Evolutionary conservation across 2,113 vertebrate genomes (phyloP), one percentile per base, ranked within the genome.

Genomic region (Lutjanus erythropterus): DNA sequence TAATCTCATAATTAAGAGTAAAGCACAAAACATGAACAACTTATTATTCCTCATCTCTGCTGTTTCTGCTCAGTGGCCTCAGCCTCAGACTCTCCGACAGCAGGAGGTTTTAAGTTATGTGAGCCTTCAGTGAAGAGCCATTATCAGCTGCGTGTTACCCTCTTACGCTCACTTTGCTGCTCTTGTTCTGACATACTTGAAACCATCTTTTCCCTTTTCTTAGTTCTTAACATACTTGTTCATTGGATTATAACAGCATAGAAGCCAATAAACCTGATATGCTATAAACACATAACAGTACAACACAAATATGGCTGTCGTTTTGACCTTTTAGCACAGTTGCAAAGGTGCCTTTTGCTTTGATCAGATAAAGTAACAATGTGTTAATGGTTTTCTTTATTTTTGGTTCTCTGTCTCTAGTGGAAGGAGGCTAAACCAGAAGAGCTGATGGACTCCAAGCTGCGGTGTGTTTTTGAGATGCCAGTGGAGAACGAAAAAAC

Each of bases 351-450:
- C 3, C 9, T 58, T 58, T 42, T 55, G 5, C 1, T 6, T 27
- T 69, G 3, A 42, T 75, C 2, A 21, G 21, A 31, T 56, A 23
- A 44, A 41, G 4, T 3, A 9, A 16, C 7, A 5, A 47, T 47
- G 1, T 29, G 7, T 56, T n/a, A 6, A 18, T 14, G 7, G 44
- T 56, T 9, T 29, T 44, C 11, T 52, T 55, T 33, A 3, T 53
- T 47, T 78, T 19, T 75, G 19, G 29, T n/a, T 49, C 9, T 15
- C 14, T 5, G 37, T 8, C 41, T 35, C 19, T 71, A 99, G 98
- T 99, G 98, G 98, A 99, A 99, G 96, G 98, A 99, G 91, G 98
- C 97, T 75, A 99, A 99, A 83, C 97, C 97, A 0, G 98, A 99
- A 71, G 98, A 99, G 82, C 96, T 99, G 90, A 99, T 99, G 98